Percentiles rank a stretch among this genome's conserved stretches.
These are phyloP conservation scores for Coenonympha arcania DNA, from an alignment of 2,888 invertebrate genomes.

Conservation along the genomic window DNA sequence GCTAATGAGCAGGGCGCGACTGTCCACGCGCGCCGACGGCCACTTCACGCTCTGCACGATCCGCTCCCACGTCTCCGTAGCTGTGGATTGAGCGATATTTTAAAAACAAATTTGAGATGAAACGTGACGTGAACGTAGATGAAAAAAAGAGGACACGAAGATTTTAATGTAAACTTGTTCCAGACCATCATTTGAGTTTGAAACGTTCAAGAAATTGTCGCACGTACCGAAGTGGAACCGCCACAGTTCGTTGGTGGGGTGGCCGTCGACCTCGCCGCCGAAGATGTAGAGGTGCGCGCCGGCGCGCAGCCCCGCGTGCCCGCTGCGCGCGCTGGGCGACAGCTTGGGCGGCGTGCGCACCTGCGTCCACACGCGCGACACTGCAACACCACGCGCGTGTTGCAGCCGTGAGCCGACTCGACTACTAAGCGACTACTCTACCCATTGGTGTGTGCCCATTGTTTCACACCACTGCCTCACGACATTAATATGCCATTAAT, in stretches of 20 bases:
- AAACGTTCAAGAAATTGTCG: not conserved
- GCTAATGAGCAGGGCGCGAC: constrained; percentile 78
- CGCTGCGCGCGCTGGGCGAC: constrained; percentile 80
- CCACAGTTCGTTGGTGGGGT: constrained; percentile 84
- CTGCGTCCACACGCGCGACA: constrained; percentile 77
- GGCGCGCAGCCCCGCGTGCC: constrained; percentile 84
- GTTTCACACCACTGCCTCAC: no score
- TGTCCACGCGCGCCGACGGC: constrained; percentile 81
- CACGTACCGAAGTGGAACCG: constrained; percentile 83
- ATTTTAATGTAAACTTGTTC: no score
- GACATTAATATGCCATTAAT: no score
- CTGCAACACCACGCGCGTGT: constrained; percentile 36
- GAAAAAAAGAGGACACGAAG: no score
- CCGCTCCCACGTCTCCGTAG: constrained; percentile 83
- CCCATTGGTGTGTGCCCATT: no score
- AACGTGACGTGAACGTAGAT: no score
- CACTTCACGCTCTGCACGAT: constrained; percentile 75
- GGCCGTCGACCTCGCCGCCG: constrained; percentile 83
- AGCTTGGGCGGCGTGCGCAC: constrained; percentile 72
- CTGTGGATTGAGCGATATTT: no score
- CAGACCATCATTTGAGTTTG: no score
- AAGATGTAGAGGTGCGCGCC: constrained; percentile 85
- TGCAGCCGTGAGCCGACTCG: no score
- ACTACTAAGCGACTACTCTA: no score
- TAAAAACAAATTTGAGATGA: not conserved